Conservation (phyloP, 2,797 vertebrate species). For the Heliangelus exortis region DNA sequence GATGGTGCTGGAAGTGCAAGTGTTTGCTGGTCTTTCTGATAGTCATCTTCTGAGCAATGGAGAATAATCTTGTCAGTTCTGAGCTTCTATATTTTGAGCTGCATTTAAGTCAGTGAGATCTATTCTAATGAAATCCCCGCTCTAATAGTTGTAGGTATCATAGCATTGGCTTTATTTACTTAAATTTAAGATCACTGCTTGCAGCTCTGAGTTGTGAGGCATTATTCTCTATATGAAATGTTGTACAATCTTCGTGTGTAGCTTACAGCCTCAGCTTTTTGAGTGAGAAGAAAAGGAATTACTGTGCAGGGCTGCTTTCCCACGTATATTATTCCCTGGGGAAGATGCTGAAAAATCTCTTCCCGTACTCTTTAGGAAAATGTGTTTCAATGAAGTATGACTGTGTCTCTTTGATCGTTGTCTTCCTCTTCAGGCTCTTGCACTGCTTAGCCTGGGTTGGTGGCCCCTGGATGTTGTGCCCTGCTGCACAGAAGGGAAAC, state of each 20-base stretch:
- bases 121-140: neutral
- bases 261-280: neutral
- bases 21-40: neutral
- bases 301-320: neutral
- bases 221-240: neutral
- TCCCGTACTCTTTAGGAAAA: neutral
- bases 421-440: neutral
- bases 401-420: neutral
- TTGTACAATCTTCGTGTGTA: rapidly evolving
- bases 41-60: neutral
- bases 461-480: neutral
- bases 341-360: neutral
- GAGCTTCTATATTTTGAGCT: neutral
- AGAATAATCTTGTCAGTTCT: neutral
- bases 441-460: neutral
- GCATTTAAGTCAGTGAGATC: neutral
- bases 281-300: neutral
- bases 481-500: neutral
- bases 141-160: neutral
- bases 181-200: neutral
- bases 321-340: neutral
- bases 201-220: neutral
- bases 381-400: neutral
- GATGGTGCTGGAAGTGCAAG: neutral
- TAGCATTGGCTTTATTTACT: neutral